Conservation (phyloP, 2,797 vertebrate species). For the Pantherophis vulpinus region DNA sequence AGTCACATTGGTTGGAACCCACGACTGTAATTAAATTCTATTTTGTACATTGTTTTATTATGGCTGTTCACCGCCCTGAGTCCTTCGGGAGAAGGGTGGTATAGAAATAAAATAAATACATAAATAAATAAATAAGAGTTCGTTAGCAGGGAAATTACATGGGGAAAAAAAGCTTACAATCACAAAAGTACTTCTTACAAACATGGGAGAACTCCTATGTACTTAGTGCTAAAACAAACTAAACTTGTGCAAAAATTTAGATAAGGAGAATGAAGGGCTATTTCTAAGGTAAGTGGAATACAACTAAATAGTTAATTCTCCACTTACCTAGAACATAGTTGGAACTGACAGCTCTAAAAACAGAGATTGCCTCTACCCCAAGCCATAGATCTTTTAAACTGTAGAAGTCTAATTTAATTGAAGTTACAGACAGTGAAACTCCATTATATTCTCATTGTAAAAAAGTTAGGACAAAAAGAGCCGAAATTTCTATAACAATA, state of each 20-base stretch:
- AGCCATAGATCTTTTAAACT: conserved; percentile 23
- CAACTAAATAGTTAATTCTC: not conserved
- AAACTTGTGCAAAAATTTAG: not conserved
- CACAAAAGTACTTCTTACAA: not conserved
- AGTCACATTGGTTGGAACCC: no score
- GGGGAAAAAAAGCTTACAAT: not conserved
- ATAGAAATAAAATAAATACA: no score
- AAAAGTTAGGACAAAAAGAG: not conserved
- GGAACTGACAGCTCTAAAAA: conserved; percentile 29
- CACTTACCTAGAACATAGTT: not conserved
- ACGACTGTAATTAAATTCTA: no score
- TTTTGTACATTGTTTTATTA: no score
- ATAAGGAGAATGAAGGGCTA: not conserved
- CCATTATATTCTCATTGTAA: not conserved
- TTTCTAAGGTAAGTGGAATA: not conserved
- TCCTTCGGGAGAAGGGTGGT: no score
- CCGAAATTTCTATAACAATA: not conserved
- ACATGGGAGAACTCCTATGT: not conserved
- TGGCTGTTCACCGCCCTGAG: no score
- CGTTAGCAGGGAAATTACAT: no score
- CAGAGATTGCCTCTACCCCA: not conserved
- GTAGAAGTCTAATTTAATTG: not conserved
- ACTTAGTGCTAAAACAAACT: not conserved
- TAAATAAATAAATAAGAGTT: no score
- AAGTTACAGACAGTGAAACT: conserved; percentile 30